Evolutionary conservation across 2,113 vertebrate genomes (phyloP).

Genomic region (Camelus bactrianus): DNA sequence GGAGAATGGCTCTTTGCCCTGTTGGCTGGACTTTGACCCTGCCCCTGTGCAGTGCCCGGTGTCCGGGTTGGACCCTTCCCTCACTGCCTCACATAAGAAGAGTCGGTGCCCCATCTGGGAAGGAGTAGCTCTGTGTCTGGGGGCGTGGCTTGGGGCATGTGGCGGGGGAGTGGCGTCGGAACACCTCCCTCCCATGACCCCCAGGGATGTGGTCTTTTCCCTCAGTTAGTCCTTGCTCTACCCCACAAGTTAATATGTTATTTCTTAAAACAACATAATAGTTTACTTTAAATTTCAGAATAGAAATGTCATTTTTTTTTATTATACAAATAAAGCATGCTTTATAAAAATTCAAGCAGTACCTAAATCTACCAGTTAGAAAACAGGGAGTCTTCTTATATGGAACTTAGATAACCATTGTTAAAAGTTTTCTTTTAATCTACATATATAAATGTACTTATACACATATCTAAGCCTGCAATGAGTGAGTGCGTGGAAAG

Average conservation of each 20-base stretch:
- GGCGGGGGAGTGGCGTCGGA: too few species aligned
- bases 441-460: not conserved
- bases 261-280: not conserved
- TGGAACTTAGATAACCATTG: not conserved
- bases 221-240: not conserved
- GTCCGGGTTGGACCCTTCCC: not conserved
- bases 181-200: not conserved
- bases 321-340: not conserved
- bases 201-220: not conserved
- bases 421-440: not conserved
- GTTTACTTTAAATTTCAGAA: constrained; percentile 30
- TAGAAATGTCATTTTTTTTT: not conserved
- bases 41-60: not conserved
- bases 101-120: not conserved
- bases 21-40: not conserved
- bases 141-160: not conserved
- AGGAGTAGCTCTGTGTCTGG: not conserved
- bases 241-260: not conserved
- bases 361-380: not conserved
- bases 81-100: not conserved
- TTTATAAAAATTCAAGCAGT: not conserved
- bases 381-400: not conserved
- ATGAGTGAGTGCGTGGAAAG: not conserved
- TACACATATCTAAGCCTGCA: not conserved
- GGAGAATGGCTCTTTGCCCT: not conserved